Conservation (phyloP, 92 coral and sea anemone species). For the Epizoanthus ramosus region DNA sequence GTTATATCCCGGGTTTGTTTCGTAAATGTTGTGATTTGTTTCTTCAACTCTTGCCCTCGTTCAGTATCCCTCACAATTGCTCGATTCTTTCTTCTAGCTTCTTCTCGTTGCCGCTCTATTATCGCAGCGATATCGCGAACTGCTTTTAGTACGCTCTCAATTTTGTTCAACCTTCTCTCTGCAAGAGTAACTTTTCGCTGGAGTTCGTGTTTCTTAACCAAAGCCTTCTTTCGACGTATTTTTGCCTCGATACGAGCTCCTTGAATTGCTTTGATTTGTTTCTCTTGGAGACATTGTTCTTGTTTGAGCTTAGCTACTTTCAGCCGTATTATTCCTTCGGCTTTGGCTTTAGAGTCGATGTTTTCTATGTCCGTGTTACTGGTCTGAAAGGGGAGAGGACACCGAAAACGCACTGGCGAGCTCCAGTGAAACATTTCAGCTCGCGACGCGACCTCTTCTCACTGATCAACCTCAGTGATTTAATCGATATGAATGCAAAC, state of each 20-base stretch:
- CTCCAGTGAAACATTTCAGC: constrained; percentile 5
- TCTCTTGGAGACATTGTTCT: constrained; percentile 7
- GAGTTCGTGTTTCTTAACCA: constrained; percentile 7
- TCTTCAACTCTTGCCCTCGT: constrained; percentile 28
- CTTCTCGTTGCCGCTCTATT: constrained; percentile 28
- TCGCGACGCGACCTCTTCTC: background rate
- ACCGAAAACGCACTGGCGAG: background rate
- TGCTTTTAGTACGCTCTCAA: constrained; percentile 15
- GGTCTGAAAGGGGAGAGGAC: constrained; percentile 3
- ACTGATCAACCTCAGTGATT: background rate
- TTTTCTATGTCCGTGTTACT: background rate
- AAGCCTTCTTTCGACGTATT: constrained; percentile 27
- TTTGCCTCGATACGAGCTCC: constrained; percentile 30
- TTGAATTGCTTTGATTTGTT: constrained; percentile 2
- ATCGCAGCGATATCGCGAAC: constrained; percentile 28
- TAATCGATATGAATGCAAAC: background rate
- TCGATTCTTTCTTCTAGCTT: constrained; percentile 17
- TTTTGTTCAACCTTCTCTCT: constrained; percentile 22
- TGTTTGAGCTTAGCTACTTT: constrained; percentile 29
- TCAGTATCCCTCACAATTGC: background rate
- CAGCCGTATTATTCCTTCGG: constrained; percentile 4
- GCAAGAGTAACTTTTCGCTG: constrained; percentile 24
- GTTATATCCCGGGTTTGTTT: constrained; percentile 41
- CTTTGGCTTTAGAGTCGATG: background rate
- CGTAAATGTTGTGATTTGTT: constrained; percentile 31